These are phyloP conservation scores for Plumapathes pennacea DNA, from an alignment of 92 coral and sea anemone genomes.

Conservation along the genomic window DNA sequence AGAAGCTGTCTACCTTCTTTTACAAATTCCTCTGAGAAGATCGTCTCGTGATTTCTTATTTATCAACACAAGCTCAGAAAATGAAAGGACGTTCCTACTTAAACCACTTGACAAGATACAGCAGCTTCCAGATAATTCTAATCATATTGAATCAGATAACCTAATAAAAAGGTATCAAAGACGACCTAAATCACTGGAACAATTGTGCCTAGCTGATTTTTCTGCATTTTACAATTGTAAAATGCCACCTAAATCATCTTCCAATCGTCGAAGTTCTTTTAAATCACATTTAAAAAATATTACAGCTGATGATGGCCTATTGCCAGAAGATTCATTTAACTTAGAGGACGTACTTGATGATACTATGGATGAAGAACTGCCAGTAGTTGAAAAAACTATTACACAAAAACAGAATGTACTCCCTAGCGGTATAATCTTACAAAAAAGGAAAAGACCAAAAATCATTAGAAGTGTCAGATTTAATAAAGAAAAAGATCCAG, in stretches of 20 bases:
- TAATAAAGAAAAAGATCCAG: conserved; percentile 48
- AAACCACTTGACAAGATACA: conserved; percentile 35
- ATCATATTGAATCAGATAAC: conserved; percentile 32
- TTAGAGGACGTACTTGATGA: conserved; percentile 34
- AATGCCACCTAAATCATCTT: too few relatives aligned
- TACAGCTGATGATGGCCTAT: not conserved
- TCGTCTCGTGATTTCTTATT: conserved; percentile 59
- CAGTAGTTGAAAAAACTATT: conserved; percentile 5
- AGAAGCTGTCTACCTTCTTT: conserved; percentile 62
- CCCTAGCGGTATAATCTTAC: conserved; percentile 24
- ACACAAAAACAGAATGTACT: conserved; percentile 9
- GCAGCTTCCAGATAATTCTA: conserved; percentile 49
- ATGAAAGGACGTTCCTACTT: conserved; percentile 54
- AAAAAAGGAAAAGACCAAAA: conserved; percentile 20
- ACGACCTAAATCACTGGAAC: conserved; percentile 31
- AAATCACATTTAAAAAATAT: not conserved
- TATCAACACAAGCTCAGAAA: conserved; percentile 54
- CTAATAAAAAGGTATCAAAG: conserved; percentile 48
- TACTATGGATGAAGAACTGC: conserved; percentile 19
- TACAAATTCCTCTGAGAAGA: conserved; percentile 61
- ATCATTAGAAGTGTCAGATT: conserved; percentile 36
- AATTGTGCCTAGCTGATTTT: conserved; percentile 60
- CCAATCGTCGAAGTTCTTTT: too few relatives aligned
- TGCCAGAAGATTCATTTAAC: conserved; percentile 10
- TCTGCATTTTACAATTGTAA: conserved; percentile 57